A percentile compares a stretch with the other conserved stretches of the same genome.
phyloP scores from a whole-genome alignment of 2,888 invertebrate species.

The Hirtodrosophila cameraria region DNA sequence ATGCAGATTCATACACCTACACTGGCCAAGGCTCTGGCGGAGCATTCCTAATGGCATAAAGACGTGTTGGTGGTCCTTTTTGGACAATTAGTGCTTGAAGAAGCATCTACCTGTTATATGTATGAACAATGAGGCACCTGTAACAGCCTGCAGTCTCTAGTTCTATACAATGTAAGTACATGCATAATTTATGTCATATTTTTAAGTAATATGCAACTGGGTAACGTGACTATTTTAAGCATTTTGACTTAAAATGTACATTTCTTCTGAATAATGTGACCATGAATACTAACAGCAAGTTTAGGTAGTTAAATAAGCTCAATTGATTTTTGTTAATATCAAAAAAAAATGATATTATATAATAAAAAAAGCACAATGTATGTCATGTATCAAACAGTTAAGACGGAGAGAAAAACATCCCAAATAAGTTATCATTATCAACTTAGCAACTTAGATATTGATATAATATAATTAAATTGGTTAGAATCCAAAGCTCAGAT shows the following conservation, averaged over 20 bases:
- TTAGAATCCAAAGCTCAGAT: too few species aligned
- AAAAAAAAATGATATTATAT: too few species aligned
- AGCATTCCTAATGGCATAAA: conserved; percentile 71
- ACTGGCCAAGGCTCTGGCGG: conserved; percentile 18
- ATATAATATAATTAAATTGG: too few species aligned
- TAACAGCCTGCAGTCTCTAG: conserved; percentile 31
- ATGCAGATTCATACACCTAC: conserved; percentile 11
- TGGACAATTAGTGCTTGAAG: conserved; percentile 70
- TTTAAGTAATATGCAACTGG: conserved; percentile 39
- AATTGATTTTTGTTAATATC: too few species aligned
- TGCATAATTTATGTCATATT: conserved; percentile 73
- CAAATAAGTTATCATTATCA: too few species aligned
- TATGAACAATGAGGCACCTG: conserved; percentile 66
- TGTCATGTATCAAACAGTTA: too few species aligned
- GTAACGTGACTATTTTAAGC: conserved; percentile 15
- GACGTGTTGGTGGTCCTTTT: conserved; percentile 74
- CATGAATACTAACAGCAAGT: too few species aligned
- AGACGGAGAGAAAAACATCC: too few species aligned
- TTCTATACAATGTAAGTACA: conserved; percentile 26
- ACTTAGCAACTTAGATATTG: too few species aligned
- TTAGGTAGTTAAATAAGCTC: too few species aligned
- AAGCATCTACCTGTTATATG: conserved; percentile 6
- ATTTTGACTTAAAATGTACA: conserved; percentile 8
- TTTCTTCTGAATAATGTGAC: not conserved
- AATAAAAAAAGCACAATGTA: too few species aligned